phyloP scores from a whole-genome alignment of 2,113 vertebrate genomes.

The Porphyrio hochstetteri region DNA sequence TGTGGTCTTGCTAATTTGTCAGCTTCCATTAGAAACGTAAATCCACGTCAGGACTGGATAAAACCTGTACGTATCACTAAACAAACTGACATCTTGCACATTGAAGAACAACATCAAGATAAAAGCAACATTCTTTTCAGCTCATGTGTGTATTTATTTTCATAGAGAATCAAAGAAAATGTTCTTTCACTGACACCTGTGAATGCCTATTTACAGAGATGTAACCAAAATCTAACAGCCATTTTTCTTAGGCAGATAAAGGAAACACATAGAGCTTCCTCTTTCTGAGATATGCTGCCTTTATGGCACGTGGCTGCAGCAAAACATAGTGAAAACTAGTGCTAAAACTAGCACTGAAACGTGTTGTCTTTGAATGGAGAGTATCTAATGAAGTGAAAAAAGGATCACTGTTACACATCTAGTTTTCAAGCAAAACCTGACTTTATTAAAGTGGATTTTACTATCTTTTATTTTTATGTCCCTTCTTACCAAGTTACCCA shows the following conservation, averaged over 20 bases:
- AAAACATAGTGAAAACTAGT: background rate
- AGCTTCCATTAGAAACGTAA: background rate
- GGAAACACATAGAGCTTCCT: background rate
- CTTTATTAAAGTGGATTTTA: background rate
- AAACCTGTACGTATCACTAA: background rate
- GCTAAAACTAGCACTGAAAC: background rate
- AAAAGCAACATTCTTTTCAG: background rate
- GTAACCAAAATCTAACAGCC: background rate
- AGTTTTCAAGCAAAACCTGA: background rate
- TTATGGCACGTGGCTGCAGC: background rate
- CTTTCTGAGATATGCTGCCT: background rate
- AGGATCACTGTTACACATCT: background rate
- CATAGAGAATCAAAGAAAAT: background rate
- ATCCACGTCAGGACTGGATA: background rate
- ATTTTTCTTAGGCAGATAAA: background rate
- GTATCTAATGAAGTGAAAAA: background rate
- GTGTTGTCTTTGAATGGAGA: background rate
- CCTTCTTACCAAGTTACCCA: background rate
- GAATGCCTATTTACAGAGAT: background rate
- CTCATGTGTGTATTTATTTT: background rate
- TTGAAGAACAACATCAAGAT: background rate
- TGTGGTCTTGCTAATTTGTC: background rate
- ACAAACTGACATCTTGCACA: background rate
- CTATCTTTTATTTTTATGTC: background rate
- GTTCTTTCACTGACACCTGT: background rate